Conservation (phyloP, 2,797 vertebrate species). For the Myioborus melanocephalus region DNA sequence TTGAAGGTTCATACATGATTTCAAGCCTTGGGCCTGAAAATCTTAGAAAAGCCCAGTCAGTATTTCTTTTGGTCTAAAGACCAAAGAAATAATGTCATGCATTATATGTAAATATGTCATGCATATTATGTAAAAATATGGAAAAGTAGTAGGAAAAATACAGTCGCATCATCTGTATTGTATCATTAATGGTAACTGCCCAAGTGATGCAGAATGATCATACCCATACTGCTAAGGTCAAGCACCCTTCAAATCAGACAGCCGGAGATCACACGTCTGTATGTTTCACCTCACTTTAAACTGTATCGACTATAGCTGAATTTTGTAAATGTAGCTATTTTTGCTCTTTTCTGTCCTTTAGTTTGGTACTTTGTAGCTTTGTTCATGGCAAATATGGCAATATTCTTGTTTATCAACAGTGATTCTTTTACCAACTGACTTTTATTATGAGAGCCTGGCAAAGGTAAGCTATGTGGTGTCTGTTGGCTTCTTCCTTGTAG, state of each 20-base stretch:
- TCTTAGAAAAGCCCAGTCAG: background rate
- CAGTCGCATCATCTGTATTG: background rate
- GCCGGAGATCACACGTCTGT: rapidly evolving
- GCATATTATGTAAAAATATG: background rate
- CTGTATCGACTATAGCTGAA: background rate
- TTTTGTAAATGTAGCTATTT: background rate
- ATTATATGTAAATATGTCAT: background rate
- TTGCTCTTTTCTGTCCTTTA: background rate
- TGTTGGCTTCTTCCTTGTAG: background rate
- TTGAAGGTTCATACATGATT: background rate
- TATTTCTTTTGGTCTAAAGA: background rate
- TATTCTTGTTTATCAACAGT: background rate
- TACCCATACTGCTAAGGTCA: background rate
- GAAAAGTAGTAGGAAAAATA: background rate
- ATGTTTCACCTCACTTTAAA: background rate
- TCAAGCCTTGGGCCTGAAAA: background rate
- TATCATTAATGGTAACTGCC: background rate
- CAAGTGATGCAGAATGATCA: background rate
- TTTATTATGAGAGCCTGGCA: background rate
- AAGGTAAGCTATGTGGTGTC: background rate
- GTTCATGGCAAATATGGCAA: background rate
- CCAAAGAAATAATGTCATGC: too few species aligned
- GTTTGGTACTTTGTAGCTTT: background rate
- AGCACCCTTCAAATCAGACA: background rate
- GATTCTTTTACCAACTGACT: background rate